phyloP scores from a whole-genome alignment of 2,888 invertebrate genomes.

The Scaptodrosophila latifasciaeformis region DNA sequence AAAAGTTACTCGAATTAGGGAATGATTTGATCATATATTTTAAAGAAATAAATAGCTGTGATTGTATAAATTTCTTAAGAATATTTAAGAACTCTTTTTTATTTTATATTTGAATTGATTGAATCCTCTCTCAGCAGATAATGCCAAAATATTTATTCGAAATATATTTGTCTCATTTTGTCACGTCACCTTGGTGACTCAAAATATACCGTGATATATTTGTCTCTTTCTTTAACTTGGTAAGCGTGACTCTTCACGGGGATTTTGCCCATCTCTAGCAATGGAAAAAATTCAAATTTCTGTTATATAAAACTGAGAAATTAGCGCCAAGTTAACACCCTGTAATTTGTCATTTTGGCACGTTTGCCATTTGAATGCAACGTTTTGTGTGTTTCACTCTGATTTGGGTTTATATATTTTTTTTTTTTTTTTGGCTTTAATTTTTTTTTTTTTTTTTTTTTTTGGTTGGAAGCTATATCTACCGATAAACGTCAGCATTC shows the following conservation, averaged over 20 bases:
- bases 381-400: background rate
- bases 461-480: background rate
- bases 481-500: conserved; percentile 3
- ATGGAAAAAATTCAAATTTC: conserved; percentile 50
- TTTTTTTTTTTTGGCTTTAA: conserved; percentile 6
- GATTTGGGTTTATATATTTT: background rate
- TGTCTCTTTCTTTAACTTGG: too few relatives aligned
- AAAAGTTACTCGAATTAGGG: conserved; percentile 13
- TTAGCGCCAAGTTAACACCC: conserved; percentile 68
- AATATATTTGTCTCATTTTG: too few relatives aligned
- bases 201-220: too few relatives aligned
- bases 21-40: conserved; percentile 11
- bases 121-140: too few relatives aligned
- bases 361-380: conserved; percentile 31
- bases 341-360: conserved; percentile 74
- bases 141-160: too few relatives aligned
- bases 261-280: too few relatives aligned
- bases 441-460: background rate
- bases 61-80: too few relatives aligned
- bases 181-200: too few relatives aligned
- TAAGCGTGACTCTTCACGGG: too few relatives aligned
- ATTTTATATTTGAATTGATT: too few relatives aligned
- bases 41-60: too few relatives aligned
- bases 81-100: too few relatives aligned
- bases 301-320: conserved; percentile 33